Evolutionary conservation across 2,888 invertebrate species (phyloP).

Genomic region (Dendrolimus houi): DNA sequence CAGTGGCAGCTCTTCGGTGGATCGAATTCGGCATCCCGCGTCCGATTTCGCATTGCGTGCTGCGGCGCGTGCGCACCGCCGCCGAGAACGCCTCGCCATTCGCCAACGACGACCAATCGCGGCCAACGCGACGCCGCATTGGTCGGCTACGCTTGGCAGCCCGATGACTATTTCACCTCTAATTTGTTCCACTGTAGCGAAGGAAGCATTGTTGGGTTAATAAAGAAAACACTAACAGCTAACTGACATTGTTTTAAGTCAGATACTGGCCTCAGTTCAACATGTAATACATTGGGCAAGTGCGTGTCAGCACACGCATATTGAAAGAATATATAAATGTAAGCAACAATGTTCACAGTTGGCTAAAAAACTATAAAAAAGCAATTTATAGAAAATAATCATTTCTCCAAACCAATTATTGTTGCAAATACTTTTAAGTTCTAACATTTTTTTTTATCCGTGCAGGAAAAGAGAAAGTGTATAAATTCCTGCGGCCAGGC

Average conservation of each 20-base stretch:
- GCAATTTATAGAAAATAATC: no score
- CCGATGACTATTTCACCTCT: conserved; percentile 44
- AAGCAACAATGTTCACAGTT: no score
- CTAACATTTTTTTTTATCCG: not conserved
- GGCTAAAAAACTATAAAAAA: no score
- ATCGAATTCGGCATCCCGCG: conserved; percentile 35
- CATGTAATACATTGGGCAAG: no score
- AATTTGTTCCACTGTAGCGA: conserved; percentile 41
- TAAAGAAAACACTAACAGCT: not conserved
- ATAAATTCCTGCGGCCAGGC: not conserved
- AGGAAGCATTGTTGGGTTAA: not conserved
- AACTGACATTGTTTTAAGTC: not conserved
- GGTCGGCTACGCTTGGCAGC: not conserved
- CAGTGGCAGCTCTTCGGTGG: conserved; percentile 19
- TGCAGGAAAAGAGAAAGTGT: not conserved
- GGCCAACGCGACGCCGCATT: conserved; percentile 16
- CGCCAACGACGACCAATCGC: conserved; percentile 24
- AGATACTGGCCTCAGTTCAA: no score
- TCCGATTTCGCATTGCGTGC: conserved; percentile 55
- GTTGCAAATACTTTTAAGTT: no score
- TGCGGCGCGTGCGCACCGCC: conserved; percentile 30
- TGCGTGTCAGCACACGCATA: no score
- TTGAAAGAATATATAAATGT: no score
- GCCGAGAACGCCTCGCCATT: conserved; percentile 19
- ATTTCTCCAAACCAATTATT: no score